Base-by-base conservation (phyloP, 2,888 invertebrate species). In the Cephalotes varians region DNA sequence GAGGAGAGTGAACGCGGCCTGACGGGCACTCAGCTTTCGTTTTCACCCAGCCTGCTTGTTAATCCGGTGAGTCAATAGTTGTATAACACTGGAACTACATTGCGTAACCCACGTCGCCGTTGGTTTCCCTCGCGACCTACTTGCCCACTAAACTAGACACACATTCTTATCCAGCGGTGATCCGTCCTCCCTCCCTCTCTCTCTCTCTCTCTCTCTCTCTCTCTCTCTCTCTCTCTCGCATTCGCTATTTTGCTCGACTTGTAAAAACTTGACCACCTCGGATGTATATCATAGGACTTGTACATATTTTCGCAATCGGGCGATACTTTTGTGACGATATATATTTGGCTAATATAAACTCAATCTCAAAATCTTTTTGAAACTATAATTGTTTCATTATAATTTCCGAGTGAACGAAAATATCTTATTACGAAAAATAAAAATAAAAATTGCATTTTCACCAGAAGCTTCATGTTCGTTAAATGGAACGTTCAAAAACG, bases 141-240 rank as follows among this genome's bases (percentile, higher is more conserved):
- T 94, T 94, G 94, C 94, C 94, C 93, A 94, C 93, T 94, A 94
- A 94, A 94, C 94, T 94, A 94, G 94, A 95, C 94, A 94, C 91
- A 94, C 93, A 94, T 94, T 94, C 93, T 94, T 94, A 94, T 94
- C 93, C 94, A 90, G 84, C 88, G 88, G 87, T 87, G 87, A 91
- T 88, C 87, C 89, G 85, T 88, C 83, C 85, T 85, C 87, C 84
- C 85, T 82, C 82, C 74, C 84, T 79, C 83, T 64, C n/a, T 79
- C 71, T 34, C 58, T 56, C 82, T 37, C 60, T 58, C 25, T 60
- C 40, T 37, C 58, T 54, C 84, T 60, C 40, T 81, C 37, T 37
- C 37, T 37, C 37, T 37, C 37, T 37, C 37, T 37, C 37, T 37
- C 40, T 12, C 40, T 12, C 64, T 69, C 47, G 44, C 74, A 67